Evolutionary conservation across 2,113 vertebrate genomes (phyloP), one percentile per base, ranked within the genome.

Genomic region (Bambusicola thoracicus): DNA sequence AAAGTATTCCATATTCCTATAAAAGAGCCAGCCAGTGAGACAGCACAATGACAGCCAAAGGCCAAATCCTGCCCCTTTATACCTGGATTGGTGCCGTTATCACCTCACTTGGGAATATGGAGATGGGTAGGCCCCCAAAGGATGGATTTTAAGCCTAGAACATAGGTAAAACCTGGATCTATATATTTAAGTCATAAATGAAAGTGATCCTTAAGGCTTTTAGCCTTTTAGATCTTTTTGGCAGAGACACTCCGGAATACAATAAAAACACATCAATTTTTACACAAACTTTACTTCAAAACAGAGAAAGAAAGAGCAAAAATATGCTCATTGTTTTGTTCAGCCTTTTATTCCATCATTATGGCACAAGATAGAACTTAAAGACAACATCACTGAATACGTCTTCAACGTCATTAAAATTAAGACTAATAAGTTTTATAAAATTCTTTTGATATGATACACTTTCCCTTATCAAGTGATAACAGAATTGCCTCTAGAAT

Each of bases 341-440:
- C 95, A 97, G 94, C 83, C 75, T 98, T 97, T 98, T 98, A 98
- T 99, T 98, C 97, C 97, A 97, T 95, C 91, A 53, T 83, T 96
- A 96, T 97, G 98, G 97, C 98, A 98, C 98, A 98, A 97, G 97
- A 97, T 85, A 98, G 96, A 97, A 98, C 91, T 97, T 97, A 96
- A 97, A 97, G 95, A 89, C 96, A 91, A 97, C 97, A 98, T 96
- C 97, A 98, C 98, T 97, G 98, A 98, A 92, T 87, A 96, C 90
- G 65, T 87, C 84, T 96, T 96, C 49, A 89, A 87, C 63, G 89
- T 92, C 92, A 96, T 94, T 96, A 96, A 96, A 95, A 97, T 96
- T 97, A 97, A 96, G 95, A 96, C 83, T 96, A 97, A 40, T 48
- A 96, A 8, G 32, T 87, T 96, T 96, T 97, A 97, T 96, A 94